phyloP scores from a whole-genome alignment of 2,888 invertebrate species.

The Caradrina kadenii region DNA sequence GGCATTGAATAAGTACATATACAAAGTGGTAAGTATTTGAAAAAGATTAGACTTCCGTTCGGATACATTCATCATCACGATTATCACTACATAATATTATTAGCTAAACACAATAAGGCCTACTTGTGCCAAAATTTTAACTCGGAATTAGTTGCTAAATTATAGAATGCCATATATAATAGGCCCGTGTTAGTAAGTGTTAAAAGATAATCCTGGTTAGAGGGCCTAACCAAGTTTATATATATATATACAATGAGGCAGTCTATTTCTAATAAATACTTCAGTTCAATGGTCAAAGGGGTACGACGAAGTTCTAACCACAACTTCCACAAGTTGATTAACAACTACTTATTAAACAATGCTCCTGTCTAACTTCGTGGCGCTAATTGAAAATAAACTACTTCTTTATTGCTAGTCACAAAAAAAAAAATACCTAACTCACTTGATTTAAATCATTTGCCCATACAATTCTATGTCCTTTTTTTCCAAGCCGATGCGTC shows the following conservation, averaged over 20 bases:
- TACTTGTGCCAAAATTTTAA: too few relatives aligned
- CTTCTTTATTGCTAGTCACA: too few relatives aligned
- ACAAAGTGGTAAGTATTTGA: constrained; percentile 9
- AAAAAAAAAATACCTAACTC: too few relatives aligned
- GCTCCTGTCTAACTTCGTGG: not conserved
- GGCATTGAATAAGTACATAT: constrained; percentile 8
- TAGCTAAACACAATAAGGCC: not conserved
- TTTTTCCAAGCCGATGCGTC: constrained; percentile 9
- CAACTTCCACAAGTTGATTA: not conserved
- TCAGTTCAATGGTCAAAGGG: not conserved
- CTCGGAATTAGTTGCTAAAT: too few relatives aligned
- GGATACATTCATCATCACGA: not conserved
- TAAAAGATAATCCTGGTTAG: too few relatives aligned
- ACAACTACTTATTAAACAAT: not conserved
- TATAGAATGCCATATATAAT: too few relatives aligned
- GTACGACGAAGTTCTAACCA: not conserved
- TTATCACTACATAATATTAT: not conserved
- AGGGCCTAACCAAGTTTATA: too few relatives aligned
- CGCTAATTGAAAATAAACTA: not conserved
- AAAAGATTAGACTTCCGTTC: not conserved
- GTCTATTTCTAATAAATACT: not conserved
- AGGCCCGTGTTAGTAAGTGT: too few relatives aligned
- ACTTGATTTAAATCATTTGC: constrained; percentile 2
- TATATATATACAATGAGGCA: too few relatives aligned
- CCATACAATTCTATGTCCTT: not conserved